These are phyloP conservation scores for Drosophila novamexicana DNA, from an alignment of 1,140 invertebrate species.

Conservation along the genomic window DNA sequence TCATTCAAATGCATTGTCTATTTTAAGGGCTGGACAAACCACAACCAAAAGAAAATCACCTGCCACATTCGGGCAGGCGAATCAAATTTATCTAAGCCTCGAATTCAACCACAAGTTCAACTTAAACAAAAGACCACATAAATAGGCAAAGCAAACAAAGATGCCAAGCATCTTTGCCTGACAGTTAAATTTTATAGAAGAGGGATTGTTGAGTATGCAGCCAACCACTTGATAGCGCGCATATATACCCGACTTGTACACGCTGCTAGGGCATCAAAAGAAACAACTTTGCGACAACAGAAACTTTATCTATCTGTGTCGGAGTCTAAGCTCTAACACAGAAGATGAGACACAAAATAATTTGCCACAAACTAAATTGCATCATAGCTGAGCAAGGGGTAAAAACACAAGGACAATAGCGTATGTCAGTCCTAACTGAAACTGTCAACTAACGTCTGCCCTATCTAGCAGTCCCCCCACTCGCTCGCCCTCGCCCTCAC, in stretches of 20 bases:
- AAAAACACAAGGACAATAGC: conserved; percentile 13
- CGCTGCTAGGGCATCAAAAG: not conserved
- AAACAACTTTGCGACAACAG: conserved; percentile 27
- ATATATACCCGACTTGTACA: not conserved
- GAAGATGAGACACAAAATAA: conserved; percentile 33
- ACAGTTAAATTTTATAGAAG: too few relatives aligned
- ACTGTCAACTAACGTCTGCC: conserved; percentile 47
- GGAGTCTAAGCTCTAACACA: conserved; percentile 2
- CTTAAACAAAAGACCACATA: conserved; percentile 15
- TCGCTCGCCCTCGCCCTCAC: too few relatives aligned
- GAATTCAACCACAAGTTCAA: conserved; percentile 31
- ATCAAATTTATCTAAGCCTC: conserved; percentile 28
- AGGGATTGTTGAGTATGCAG: too few relatives aligned
- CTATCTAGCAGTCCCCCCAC: not conserved
- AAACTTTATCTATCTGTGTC: conserved; percentile 37
- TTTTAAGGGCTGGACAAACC: not conserved
- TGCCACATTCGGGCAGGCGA: conserved; percentile 13
- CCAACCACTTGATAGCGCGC: not conserved
- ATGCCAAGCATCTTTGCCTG: not conserved
- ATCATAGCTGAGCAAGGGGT: conserved; percentile 2
- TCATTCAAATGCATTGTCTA: not conserved
- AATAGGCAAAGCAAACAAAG: not conserved
- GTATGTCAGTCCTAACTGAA: conserved; percentile 15
- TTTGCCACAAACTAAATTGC: conserved; percentile 48
- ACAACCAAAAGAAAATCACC: conserved; percentile 15